Evolutionary conservation across 2,888 invertebrate species (phyloP).

Genomic region (Chalcosyrphus nemorum): DNA sequence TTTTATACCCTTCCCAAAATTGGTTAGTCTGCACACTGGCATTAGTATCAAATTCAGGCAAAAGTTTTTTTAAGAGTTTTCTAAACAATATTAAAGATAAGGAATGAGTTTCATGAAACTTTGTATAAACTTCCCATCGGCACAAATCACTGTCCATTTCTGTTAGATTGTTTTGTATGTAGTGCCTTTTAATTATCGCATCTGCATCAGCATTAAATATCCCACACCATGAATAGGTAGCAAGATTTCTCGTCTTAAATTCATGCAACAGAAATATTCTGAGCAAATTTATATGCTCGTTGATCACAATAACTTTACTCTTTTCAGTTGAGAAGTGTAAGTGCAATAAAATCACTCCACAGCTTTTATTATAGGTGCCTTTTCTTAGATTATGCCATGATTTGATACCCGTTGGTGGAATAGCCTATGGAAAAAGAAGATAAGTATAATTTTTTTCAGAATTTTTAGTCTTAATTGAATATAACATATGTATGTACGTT

Average conservation of each 20-base stretch:
- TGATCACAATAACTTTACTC: not conserved
- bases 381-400: slow-evolving; percentile 11
- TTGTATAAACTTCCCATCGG: slow-evolving; percentile 14
- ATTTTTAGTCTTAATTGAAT: too few species aligned
- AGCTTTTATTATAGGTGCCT: not conserved
- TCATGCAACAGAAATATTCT: slow-evolving; percentile 24
- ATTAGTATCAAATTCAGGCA: not conserved
- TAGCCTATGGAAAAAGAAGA: not conserved
- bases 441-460: too few species aligned
- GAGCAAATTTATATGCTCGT: slow-evolving; percentile 8
- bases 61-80: not conserved
- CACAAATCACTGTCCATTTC: slow-evolving; percentile 9
- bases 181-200: not conserved
- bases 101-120: slow-evolving; percentile 6
- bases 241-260: not conserved
- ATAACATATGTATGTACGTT: too few species aligned
- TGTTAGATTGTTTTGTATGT: slow-evolving; percentile 7
- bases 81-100: slow-evolving; percentile 15
- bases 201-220: not conserved
- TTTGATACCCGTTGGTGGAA: slow-evolving; percentile 12
- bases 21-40: not conserved
- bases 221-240: not conserved
- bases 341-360: slow-evolving; percentile 19
- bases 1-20: slow-evolving; percentile 25
- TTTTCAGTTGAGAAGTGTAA: slow-evolving; percentile 15